Base-by-base conservation (phyloP, 2,113 vertebrate species). In the Sinocyclocheilus anshuiensis region DNA sequence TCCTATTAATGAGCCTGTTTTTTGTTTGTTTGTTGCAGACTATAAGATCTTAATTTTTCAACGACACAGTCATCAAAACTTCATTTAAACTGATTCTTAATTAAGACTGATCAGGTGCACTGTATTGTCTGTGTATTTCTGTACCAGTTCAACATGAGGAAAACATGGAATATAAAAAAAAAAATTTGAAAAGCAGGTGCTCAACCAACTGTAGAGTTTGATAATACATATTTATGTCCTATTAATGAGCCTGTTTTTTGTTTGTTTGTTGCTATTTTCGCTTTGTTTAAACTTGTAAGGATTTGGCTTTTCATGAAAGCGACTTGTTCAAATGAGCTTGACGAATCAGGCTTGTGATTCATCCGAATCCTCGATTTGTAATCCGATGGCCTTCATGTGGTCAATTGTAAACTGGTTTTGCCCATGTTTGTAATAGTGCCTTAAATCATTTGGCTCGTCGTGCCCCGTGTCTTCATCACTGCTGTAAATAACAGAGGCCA, bases 41-140 rank as follows among this genome's bases (percentile, higher is more conserved):
- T n/a, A n/a, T n/a, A n/a, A n/a, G 4, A 7, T 59, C 22, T 9
- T 1, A 4, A 5, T 77, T 77, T 55, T 16, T 77, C 26, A 55
- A 29, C 57, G 24, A 20, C 24, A 36, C 29, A 39, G 18, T 80
- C 33, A 42, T 36, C 65, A 83, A 20, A 82, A 48, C n/a, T 0
- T 67, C 1, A 29, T 84, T n/a, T 76, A 9, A 76, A 48, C 72
- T 24, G 18, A 81, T 71, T 84, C 33, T 75, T 81, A 81, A 61
- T 86, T 75, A 59, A 87, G 45, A n/a, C n/a, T 75, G 42, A 86
- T 69, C 77, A 74, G 75, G 59, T 26, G 42, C 50, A 80, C 69
- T 69, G 7, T 42, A 61, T 53, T 53, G 4, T 53, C 50, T 53
- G 50, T 53, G 50, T 53, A 53, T 24, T 13, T 72, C 69, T 42